A percentile compares a stretch with the other conserved stretches of the same genome.
Conservation (phyloP, 2,888 invertebrate species). For the Frankliniella intonsa region DNA sequence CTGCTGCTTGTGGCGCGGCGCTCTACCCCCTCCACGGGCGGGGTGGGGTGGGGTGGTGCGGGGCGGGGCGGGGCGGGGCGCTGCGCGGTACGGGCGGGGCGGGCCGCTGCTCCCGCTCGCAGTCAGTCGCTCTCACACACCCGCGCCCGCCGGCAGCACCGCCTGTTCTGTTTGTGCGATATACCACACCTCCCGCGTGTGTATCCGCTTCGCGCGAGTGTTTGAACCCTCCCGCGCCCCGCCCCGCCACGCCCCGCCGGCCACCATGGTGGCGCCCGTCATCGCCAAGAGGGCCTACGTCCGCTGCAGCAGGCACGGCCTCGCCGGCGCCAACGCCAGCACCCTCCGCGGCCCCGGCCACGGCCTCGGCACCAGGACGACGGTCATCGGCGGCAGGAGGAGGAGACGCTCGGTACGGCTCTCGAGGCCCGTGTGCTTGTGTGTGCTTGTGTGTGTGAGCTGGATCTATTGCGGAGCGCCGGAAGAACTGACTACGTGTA, state of each 20-base stretch:
- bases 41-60: neutral
- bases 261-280: constrained; percentile 1
- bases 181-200: neutral
- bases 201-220: neutral
- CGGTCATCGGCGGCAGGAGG: constrained; percentile 1
- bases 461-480: too few relatives aligned
- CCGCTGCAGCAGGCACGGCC: neutral
- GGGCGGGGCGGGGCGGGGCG: neutral
- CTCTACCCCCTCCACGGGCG: neutral
- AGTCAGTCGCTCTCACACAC: neutral
- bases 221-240: neutral
- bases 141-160: neutral
- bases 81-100: neutral
- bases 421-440: too few relatives aligned
- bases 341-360: neutral
- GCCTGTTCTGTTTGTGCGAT: neutral
- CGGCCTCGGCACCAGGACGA: neutral
- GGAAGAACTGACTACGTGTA: too few relatives aligned
- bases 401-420: neutral
- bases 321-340: neutral
- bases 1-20: neutral
- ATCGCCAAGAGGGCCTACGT: neutral
- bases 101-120: neutral
- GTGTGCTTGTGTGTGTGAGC: too few relatives aligned
- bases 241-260: neutral